Conservation (phyloP, 2,113 vertebrate genomes). For the Atractosteus spatula region DNA sequence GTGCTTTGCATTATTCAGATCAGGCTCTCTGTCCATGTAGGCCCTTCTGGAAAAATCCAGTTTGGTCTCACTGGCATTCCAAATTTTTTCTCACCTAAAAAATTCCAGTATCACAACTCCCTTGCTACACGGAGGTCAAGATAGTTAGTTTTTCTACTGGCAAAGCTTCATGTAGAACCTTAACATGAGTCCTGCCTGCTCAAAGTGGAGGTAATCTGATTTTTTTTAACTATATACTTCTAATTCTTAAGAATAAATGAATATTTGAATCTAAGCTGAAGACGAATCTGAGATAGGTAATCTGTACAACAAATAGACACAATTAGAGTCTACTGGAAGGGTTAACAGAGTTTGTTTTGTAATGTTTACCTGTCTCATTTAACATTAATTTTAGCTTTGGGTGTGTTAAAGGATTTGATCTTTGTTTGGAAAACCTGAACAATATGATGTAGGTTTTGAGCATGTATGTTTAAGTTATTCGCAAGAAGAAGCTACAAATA, state of each 20-base stretch:
- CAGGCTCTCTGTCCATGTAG: not conserved
- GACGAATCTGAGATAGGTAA: not conserved
- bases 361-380: too few species aligned
- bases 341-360: too few species aligned
- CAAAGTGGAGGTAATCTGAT: constrained; percentile 44
- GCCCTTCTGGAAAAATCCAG: constrained; percentile 16
- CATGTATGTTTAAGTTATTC: too few species aligned
- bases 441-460: too few species aligned
- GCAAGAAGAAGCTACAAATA: too few species aligned
- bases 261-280: not conserved
- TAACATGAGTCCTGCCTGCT: constrained; percentile 35
- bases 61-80: not conserved
- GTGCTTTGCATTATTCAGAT: constrained; percentile 22
- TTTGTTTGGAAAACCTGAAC: too few species aligned
- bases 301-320: too few species aligned
- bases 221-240: constrained; percentile 12
- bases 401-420: too few species aligned
- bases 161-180: constrained; percentile 7
- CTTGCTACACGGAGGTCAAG: constrained; percentile 12
- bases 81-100: constrained; percentile 20
- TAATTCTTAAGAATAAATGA: not conserved
- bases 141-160: constrained; percentile 17
- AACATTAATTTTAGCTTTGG: not conserved
- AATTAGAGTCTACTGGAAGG: too few species aligned
- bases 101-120: constrained; percentile 3